These are phyloP conservation scores for Minunthozetes semirufus DNA, from an alignment of 2,888 invertebrate genomes.

Conservation along the genomic window DNA sequence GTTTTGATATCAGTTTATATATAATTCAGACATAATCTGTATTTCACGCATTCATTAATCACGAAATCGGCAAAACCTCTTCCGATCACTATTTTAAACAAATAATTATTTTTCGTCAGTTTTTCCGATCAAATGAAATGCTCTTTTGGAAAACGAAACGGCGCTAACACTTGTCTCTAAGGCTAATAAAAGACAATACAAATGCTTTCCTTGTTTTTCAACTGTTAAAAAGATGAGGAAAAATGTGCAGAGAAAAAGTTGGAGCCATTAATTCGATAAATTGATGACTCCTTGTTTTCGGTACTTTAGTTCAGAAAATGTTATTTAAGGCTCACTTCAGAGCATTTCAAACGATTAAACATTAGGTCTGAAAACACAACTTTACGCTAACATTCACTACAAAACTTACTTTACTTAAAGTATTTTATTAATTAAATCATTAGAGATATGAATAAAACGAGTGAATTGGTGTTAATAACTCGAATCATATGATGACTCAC, in stretches of 20 bases:
- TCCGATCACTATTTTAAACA: background rate
- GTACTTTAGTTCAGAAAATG: background rate
- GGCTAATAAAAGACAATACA: too few species aligned
- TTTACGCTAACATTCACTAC: too few species aligned
- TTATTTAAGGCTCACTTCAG: slow-evolving; percentile 11
- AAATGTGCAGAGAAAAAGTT: background rate
- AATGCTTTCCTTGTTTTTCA: background rate
- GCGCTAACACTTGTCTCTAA: too few species aligned
- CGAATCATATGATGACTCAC: too few species aligned
- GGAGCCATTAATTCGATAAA: background rate
- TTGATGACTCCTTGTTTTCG: slow-evolving; percentile 10
- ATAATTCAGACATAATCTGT: background rate
- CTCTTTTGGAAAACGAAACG: too few species aligned
- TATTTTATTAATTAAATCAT: too few species aligned
- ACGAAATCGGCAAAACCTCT: background rate
- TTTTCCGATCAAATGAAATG: background rate
- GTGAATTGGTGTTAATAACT: too few species aligned
- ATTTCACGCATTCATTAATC: background rate
- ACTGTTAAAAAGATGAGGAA: background rate
- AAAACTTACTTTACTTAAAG: too few species aligned
- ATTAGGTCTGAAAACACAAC: too few species aligned
- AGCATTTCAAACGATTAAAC: background rate
- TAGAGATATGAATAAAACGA: too few species aligned
- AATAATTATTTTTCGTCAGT: background rate
- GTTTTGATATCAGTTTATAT: background rate